phyloP scores from a whole-genome alignment of 2,113 vertebrate species.

The Carettochelys insculpta region DNA sequence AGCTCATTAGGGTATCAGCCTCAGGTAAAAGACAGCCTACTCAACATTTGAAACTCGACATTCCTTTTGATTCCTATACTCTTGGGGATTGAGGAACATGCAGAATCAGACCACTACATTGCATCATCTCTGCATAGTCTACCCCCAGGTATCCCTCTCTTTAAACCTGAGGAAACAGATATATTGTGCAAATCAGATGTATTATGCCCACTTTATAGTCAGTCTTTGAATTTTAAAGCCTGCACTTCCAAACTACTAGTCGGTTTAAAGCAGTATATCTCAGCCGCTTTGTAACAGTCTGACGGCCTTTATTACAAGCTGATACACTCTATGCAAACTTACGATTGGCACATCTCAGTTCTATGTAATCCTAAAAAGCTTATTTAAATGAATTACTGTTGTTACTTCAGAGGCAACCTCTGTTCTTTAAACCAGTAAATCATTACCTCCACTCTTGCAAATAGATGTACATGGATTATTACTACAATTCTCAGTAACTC shows the following conservation, averaged over 20 bases:
- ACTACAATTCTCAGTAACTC: not conserved
- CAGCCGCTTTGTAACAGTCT: not conserved
- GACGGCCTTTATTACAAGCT: not conserved
- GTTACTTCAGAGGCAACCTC: not conserved
- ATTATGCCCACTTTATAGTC: no score
- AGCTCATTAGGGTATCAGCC: not conserved
- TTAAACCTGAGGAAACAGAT: not conserved
- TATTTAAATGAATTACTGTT: not conserved
- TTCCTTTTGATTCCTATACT: not conserved
- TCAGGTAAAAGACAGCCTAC: not conserved
- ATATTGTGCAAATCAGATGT: no score
- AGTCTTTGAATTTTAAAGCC: not conserved
- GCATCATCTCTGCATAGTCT: rapidly evolving
- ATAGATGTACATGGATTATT: not conserved
- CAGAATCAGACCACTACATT: rapidly evolving
- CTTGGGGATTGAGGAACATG: not conserved
- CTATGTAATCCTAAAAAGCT: not conserved
- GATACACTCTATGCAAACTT: not conserved
- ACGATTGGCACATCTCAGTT: not conserved
- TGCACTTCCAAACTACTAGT: not conserved
- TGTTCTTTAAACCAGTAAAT: not conserved
- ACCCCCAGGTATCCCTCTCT: not conserved
- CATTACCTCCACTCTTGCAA: not conserved
- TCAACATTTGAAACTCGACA: not conserved
- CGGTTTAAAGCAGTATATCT: not conserved